Evolutionary conservation across 2,888 invertebrate species (phyloP).

Genomic region (Pachycephus smyrnensis): DNA sequence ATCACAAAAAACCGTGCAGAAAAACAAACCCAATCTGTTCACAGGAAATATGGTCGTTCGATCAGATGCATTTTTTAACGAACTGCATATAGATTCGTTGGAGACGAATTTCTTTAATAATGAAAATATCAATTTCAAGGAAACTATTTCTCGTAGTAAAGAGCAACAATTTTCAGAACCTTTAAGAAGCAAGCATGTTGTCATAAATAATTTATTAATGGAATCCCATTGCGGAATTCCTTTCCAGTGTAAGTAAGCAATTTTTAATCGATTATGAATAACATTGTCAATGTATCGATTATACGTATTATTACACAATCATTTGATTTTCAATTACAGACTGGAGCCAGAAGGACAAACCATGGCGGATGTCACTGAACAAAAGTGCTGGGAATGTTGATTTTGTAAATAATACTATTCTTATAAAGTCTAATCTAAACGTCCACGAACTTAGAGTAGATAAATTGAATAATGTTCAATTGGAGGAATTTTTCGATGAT

Average conservation of each 20-base stretch:
- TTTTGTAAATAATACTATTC: slow-evolving; percentile 38
- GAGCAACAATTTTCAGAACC: slow-evolving; percentile 20
- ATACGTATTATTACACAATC: not conserved
- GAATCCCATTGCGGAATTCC: slow-evolving; percentile 53
- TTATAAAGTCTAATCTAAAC: slow-evolving; percentile 34
- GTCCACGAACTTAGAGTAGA: slow-evolving; percentile 33
- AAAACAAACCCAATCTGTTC: slow-evolving; percentile 21
- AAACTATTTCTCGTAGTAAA: slow-evolving; percentile 19
- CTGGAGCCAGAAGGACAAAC: not conserved
- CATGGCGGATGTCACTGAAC: not conserved
- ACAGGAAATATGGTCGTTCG: slow-evolving; percentile 34
- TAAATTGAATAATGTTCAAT: slow-evolving; percentile 37
- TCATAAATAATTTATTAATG: slow-evolving; percentile 42
- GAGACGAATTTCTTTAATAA: slow-evolving; percentile 39
- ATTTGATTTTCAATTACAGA: not conserved
- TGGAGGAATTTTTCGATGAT: slow-evolving; percentile 37
- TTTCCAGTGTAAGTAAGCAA: slow-evolving; percentile 38
- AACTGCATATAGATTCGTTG: slow-evolving; percentile 43
- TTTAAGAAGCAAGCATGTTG: slow-evolving; percentile 35
- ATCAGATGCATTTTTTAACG: slow-evolving; percentile 38
- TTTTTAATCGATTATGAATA: not conserved
- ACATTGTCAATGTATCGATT: not conserved
- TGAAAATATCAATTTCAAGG: slow-evolving; percentile 21
- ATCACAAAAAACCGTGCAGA: slow-evolving; percentile 8
- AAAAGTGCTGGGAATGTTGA: not conserved